Evolutionary conservation across 2,113 vertebrate genomes (phyloP), one percentile per base, ranked within the genome.

Genomic region (Xerus inauris): DNA sequence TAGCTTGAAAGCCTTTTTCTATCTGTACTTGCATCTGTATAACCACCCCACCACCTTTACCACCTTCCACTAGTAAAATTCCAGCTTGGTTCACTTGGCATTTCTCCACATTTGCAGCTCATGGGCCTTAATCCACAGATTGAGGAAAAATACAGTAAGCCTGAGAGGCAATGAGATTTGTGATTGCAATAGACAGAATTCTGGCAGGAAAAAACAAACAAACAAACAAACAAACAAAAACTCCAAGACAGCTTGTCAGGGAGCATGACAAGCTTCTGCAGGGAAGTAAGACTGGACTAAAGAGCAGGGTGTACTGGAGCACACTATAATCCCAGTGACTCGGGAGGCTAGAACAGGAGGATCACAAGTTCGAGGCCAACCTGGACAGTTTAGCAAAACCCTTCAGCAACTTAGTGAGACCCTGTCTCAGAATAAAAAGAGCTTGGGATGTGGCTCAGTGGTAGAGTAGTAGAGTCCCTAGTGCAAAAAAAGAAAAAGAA

Each of bases 41-140:
- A 10, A 62, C 59, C 59, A 11, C 59, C 8, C 59, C 20, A 16
- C 54, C 64, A 75, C 88, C 38, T 8, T 6, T 8, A 65, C 67
- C 65, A 84, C 35, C n/a, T 83, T 89, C 87, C 49, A 75, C 95
- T 84, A 79, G 49, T 87, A 91, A 95, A 97, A 91, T 69, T 75
- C 92, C 97, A 83, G 38, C 45, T 73, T 95, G 87, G 42, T 91
- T 89, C 76, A 49, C 38, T 91, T 89, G 79, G 87, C 90, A 94
- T 80, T 47, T 94, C 59, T 57, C 64, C 71, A 51, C 57, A 42
- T 47, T 54, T 51, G 96, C 89, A 72, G 83, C 42, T 75, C 19
- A 12, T 42, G 30, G 45, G 35, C 75, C 62, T 95, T 94, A 89
- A 87, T 84, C 75, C 71, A 89, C 82, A 87, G 71, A 91, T 64